These are phyloP conservation scores for Macquaria ambigua DNA, from an alignment of 2,113 vertebrate genomes.

Conservation along the genomic window DNA sequence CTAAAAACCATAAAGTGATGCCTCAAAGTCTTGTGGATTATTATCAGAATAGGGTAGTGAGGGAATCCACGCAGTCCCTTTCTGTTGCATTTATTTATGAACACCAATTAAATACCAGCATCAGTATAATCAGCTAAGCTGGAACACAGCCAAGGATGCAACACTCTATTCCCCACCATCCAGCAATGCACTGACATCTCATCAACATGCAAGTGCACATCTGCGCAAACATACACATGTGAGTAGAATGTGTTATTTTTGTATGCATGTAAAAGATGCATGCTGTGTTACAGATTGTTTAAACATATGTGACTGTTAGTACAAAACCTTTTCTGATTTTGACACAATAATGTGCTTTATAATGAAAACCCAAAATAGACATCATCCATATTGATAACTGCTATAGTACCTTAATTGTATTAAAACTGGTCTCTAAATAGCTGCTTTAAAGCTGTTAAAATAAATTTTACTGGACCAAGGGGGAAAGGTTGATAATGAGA, in stretches of 20 bases:
- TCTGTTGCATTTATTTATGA: slow-evolving; percentile 59
- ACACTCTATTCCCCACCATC: background rate
- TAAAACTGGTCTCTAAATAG: background rate
- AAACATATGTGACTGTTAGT: background rate
- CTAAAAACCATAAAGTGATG: background rate
- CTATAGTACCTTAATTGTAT: background rate
- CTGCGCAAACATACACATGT: background rate
- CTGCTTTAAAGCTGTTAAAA: background rate
- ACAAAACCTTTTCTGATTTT: background rate
- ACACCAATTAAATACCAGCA: slow-evolving; percentile 49
- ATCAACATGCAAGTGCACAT: slow-evolving; percentile 13
- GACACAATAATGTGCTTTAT: background rate
- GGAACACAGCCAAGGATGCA: slow-evolving; percentile 24
- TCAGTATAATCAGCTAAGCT: slow-evolving; percentile 31
- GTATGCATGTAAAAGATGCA: background rate
- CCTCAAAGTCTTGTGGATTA: slow-evolving; percentile 14
- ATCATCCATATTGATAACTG: slow-evolving; percentile 2
- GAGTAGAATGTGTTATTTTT: background rate
- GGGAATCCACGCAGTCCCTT: slow-evolving; percentile 1
- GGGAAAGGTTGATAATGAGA: background rate
- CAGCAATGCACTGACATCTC: background rate
- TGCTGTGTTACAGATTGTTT: background rate
- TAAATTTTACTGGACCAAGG: background rate
- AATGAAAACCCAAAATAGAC: background rate
- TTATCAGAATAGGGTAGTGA: background rate